Evolutionary conservation across 2,888 invertebrate species (phyloP).

Genomic region (Ditula angustiorana): DNA sequence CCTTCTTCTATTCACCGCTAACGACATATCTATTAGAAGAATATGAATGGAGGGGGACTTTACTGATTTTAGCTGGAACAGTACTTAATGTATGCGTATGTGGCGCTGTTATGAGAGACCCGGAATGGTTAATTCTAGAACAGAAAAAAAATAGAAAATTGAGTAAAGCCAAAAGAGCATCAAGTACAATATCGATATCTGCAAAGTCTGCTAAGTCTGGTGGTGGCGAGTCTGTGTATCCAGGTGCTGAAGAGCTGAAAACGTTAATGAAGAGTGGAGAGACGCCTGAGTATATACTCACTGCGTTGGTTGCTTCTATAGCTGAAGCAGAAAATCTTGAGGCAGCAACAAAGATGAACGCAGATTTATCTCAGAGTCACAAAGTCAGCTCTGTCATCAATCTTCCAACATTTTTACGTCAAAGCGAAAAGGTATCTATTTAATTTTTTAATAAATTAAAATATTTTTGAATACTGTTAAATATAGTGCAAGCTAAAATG

Average conservation of each 20-base stretch:
- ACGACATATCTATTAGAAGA: constrained; percentile 90
- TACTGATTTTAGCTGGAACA: constrained; percentile 91
- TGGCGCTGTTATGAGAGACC: constrained; percentile 94
- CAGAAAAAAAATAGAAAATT: constrained; percentile 85
- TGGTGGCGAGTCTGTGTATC: constrained; percentile 85
- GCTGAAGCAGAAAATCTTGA: constrained; percentile 80
- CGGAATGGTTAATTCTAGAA: constrained; percentile 91
- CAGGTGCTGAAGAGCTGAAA: constrained; percentile 88
- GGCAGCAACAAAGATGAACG: constrained; percentile 76
- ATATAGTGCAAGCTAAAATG: not conserved
- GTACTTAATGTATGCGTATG: constrained; percentile 95
- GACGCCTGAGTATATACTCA: constrained; percentile 88
- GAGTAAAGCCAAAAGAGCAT: constrained; percentile 81
- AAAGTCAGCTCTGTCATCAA: constrained; percentile 90
- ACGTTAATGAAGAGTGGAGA: constrained; percentile 89
- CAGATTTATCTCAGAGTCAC: constrained; percentile 69
- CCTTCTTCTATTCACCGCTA: constrained; percentile 94
- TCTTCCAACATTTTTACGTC: constrained; percentile 91
- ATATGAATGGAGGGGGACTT: constrained; percentile 93
- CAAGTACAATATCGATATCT: constrained; percentile 83
- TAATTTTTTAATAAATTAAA: not conserved
- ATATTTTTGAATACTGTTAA: not conserved
- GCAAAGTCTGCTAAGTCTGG: constrained; percentile 71
- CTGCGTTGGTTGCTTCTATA: constrained; percentile 86
- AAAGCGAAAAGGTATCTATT: constrained; percentile 88